Conservation (phyloP, 2,113 vertebrate species). For the Percina caprodes region DNA sequence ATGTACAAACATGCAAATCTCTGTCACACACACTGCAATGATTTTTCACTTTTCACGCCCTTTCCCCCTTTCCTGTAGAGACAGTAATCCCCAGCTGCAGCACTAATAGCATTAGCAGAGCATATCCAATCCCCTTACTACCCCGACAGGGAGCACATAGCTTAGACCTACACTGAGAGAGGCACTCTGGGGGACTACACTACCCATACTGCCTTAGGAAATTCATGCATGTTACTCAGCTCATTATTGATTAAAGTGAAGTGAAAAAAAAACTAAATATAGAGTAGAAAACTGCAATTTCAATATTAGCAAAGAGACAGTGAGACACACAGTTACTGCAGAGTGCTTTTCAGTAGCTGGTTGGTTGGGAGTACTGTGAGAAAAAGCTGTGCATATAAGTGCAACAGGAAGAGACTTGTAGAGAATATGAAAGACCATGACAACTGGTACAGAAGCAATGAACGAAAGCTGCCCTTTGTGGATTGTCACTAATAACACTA, state of each 20-base stretch:
- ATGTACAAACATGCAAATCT: slow-evolving; percentile 65
- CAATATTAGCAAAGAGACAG: neutral
- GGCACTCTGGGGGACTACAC: slow-evolving; percentile 62
- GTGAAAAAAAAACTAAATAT: slow-evolving; percentile 22
- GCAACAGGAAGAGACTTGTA: neutral
- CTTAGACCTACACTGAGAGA: slow-evolving; percentile 64
- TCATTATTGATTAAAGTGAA: slow-evolving; percentile 22
- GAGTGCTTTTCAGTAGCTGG: neutral
- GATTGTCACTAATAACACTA: neutral
- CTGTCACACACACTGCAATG: slow-evolving; percentile 32
- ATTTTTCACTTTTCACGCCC: slow-evolving; percentile 69
- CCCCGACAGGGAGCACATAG: slow-evolving; percentile 49
- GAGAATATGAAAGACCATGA: neutral
- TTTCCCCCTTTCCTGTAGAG: slow-evolving; percentile 68
- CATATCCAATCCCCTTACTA: slow-evolving; percentile 80
- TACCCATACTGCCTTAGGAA: slow-evolving; percentile 67
- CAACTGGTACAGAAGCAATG: neutral
- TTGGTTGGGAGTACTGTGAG: neutral
- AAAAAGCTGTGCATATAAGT: neutral
- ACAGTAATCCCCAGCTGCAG: slow-evolving; percentile 76
- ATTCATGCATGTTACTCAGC: neutral
- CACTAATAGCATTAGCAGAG: slow-evolving; percentile 80
- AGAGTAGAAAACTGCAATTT: neutral
- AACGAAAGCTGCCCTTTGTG: neutral
- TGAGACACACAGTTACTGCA: neutral